These are phyloP conservation scores for Arenaria interpres DNA, from an alignment of 2,113 vertebrate species.

Conservation along the genomic window DNA sequence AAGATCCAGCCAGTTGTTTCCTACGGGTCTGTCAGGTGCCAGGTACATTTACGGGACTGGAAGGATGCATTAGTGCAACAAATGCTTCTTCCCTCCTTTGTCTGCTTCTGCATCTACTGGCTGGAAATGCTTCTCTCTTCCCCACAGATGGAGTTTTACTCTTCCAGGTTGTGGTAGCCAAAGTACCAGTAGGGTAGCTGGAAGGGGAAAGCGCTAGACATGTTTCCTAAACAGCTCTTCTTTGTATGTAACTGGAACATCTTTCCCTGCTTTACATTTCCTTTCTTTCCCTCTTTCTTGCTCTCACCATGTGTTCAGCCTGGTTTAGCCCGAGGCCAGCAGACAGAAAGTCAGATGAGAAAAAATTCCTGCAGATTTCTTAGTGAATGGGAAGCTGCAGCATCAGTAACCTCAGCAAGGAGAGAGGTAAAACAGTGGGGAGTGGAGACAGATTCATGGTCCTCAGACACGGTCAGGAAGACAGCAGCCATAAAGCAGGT, in stretches of 20 bases:
- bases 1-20: background rate
- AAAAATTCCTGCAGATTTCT: background rate
- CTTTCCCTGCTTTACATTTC: constrained; percentile 56
- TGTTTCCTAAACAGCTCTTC: constrained; percentile 46
- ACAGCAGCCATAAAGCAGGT: background rate
- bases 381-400: background rate
- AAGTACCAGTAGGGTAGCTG: constrained; percentile 7
- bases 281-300: background rate
- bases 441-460: background rate
- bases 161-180: background rate
- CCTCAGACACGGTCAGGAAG: background rate
- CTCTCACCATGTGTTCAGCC: constrained; percentile 10
- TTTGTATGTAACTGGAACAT: constrained; percentile 56
- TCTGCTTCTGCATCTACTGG: background rate
- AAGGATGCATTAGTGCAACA: background rate
- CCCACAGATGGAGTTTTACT: background rate
- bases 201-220: constrained; percentile 2
- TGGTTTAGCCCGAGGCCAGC: constrained; percentile 7
- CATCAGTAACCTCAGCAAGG: background rate
- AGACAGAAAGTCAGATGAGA: constrained; percentile 3
- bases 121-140: background rate
- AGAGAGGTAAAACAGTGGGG: background rate
- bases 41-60: background rate
- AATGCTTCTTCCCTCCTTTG: background rate
- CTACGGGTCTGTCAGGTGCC: background rate